Conservation (phyloP, 2,113 vertebrate genomes). For the Halichoerus grypus region DNA sequence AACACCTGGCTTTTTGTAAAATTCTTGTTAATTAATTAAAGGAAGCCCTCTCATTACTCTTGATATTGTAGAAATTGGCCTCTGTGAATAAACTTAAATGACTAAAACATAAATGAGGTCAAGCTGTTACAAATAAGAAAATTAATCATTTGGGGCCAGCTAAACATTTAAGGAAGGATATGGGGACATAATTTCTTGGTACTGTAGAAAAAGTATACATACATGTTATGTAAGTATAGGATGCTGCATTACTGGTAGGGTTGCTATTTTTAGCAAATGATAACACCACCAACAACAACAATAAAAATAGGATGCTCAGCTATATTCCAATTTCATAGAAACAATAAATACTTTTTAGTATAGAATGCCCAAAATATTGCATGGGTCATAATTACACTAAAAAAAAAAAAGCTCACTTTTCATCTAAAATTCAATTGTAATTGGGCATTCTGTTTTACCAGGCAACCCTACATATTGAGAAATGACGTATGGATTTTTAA, state of each 20-base stretch:
- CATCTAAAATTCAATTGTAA: background rate
- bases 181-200: background rate
- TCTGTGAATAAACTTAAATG: conserved; percentile 39
- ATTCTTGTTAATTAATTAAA: conserved; percentile 61
- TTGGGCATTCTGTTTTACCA: background rate
- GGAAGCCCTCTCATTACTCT: background rate
- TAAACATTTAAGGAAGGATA: conserved; percentile 6
- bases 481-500: background rate
- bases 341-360: background rate
- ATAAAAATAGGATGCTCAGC: background rate
- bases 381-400: background rate
- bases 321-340: background rate
- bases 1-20: conserved; percentile 36
- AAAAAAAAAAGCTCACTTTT: background rate
- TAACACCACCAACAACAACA: background rate
- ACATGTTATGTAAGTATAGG: background rate
- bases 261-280: background rate
- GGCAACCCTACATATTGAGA: background rate
- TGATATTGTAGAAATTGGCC: background rate
- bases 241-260: background rate
- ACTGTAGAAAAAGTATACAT: background rate
- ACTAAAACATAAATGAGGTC: conserved; percentile 48
- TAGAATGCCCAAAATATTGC: background rate
- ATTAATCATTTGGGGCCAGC: background rate
- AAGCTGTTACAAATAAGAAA: conserved; percentile 37